phyloP scores from a whole-genome alignment of 2,888 invertebrate genomes.

The Brenthis ino region DNA sequence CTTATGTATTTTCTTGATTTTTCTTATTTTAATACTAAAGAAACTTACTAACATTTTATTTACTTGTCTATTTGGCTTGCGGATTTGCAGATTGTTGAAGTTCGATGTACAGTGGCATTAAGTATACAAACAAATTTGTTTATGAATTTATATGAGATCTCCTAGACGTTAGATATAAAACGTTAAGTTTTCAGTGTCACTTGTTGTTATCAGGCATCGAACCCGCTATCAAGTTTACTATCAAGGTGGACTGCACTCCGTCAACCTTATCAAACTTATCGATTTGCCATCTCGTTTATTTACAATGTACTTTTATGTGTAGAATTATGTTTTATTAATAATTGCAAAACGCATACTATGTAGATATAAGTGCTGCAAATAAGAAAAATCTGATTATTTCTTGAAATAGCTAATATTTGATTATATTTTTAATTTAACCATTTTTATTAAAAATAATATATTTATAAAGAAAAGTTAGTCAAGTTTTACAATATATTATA shows the following conservation, averaged over 20 bases:
- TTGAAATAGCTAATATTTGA: too few species aligned
- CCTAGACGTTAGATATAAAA: conserved; percentile 10
- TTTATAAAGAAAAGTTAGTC: too few species aligned
- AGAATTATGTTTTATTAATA: conserved; percentile 8
- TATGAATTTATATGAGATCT: background rate
- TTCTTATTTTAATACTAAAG: too few species aligned
- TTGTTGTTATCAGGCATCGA: conserved; percentile 68
- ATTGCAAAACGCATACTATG: conserved; percentile 12
- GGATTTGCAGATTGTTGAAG: too few species aligned
- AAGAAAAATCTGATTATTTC: too few species aligned
- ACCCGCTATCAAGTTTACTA: conserved; percentile 74
- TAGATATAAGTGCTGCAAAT: background rate
- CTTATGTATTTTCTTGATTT: too few species aligned
- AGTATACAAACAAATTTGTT: background rate
- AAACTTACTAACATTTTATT: too few species aligned
- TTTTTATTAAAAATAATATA: too few species aligned
- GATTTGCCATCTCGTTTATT: conserved; percentile 42
- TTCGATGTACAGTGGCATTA: too few species aligned
- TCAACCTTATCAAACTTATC: conserved; percentile 44
- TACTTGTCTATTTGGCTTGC: too few species aligned
- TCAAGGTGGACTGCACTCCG: conserved; percentile 66
- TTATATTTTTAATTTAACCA: too few species aligned
- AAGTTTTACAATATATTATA: too few species aligned
- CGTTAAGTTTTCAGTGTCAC: conserved; percentile 68
- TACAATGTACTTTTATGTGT: conserved; percentile 16